Percentiles rank a stretch among this genome's conserved stretches.
Conservation (phyloP, 2,797 vertebrate species). For the Helicolenus hilgendorfi region DNA sequence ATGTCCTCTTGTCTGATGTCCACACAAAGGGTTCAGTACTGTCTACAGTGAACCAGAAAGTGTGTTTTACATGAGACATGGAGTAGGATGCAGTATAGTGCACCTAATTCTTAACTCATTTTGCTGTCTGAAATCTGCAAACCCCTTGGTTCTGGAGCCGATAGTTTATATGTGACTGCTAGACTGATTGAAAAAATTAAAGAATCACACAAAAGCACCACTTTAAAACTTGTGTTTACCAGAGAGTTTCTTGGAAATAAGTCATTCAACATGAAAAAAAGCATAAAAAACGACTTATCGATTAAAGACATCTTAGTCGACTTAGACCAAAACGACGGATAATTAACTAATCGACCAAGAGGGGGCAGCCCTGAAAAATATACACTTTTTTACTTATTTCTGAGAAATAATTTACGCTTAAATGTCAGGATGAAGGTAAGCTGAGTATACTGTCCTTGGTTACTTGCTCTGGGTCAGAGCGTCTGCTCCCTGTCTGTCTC, state of each 20-base stretch:
- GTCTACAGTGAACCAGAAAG: too few species aligned
- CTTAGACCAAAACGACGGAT: accelerated
- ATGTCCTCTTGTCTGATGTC: too few species aligned
- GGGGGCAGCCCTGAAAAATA: neutral
- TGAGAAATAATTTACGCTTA: neutral
- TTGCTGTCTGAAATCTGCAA: neutral
- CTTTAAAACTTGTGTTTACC: too few species aligned
- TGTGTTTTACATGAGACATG: too few species aligned
- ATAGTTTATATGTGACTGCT: neutral
- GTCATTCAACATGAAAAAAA: too few species aligned
- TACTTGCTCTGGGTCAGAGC: neutral
- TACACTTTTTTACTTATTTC: neutral
- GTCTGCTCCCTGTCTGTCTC: slow-evolving; percentile 15
- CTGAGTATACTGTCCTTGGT: neutral
- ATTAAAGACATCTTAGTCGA: too few species aligned
- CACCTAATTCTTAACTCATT: too few species aligned
- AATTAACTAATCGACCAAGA: too few species aligned
- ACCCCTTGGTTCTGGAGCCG: neutral
- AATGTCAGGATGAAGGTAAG: neutral
- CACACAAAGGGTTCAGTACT: too few species aligned
- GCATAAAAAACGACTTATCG: too few species aligned
- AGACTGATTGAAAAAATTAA: neutral
- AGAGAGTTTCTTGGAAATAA: too few species aligned
- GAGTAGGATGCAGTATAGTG: too few species aligned
- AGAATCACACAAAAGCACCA: neutral